phyloP scores from a whole-genome alignment of 1,140 invertebrate species.

The Ostrea edulis region DNA sequence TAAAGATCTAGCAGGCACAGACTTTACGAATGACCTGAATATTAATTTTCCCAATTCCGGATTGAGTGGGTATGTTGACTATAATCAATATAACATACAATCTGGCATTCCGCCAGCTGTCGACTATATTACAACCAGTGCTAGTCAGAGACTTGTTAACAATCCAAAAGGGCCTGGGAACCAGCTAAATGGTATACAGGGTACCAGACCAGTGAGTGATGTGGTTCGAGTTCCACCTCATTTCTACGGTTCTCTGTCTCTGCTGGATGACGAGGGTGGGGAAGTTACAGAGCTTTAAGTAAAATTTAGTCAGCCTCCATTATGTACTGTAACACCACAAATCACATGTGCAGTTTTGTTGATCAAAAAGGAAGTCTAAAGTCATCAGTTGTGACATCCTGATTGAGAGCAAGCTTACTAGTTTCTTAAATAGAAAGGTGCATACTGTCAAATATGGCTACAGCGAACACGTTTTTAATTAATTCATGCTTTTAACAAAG shows the following conservation, averaged over 20 bases:
- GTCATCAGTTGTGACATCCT: too few species aligned
- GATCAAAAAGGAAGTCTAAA: too few species aligned
- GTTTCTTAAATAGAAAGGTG: too few species aligned
- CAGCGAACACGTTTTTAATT: too few species aligned
- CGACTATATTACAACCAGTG: slow-evolving; percentile 14
- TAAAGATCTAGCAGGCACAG: background rate
- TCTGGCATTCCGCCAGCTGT: background rate
- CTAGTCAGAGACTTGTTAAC: background rate
- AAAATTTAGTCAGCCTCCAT: too few species aligned
- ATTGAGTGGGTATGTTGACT: background rate
- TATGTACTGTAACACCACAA: too few species aligned
- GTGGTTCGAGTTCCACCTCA: slow-evolving; percentile 54
- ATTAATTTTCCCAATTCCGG: slow-evolving; percentile 3
- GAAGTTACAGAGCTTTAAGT: slow-evolving; percentile 50
- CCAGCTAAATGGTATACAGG: slow-evolving; percentile 42
- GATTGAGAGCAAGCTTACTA: too few species aligned
- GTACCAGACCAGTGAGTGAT: slow-evolving; percentile 52
- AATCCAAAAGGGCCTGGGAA: slow-evolving; percentile 33
- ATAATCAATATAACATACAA: slow-evolving; percentile 23
- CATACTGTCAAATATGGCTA: too few species aligned
- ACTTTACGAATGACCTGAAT: background rate
- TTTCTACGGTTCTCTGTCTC: slow-evolving; percentile 57
- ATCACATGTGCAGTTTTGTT: too few species aligned
- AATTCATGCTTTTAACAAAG: too few species aligned
- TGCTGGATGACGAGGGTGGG: slow-evolving; percentile 48